Conservation (phyloP, 1,140 invertebrate genomes). For the Yoshiicerus persimilis region DNA sequence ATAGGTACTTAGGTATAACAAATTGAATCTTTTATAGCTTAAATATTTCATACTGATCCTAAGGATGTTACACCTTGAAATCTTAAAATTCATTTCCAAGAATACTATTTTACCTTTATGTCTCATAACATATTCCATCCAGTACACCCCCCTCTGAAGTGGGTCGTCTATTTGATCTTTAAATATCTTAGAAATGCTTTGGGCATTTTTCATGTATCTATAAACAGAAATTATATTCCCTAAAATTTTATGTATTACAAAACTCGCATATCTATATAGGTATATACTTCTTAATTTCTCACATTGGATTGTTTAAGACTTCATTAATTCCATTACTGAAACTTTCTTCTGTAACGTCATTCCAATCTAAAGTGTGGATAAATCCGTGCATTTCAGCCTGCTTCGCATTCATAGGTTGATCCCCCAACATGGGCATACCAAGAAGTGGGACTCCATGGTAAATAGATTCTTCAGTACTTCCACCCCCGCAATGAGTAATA, state of each 20-base stretch:
- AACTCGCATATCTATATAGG: not conserved
- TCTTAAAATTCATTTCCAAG: not conserved
- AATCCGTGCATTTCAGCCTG: constrained; percentile 38
- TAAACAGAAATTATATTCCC: not conserved
- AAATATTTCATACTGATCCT: no score
- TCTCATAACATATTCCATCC: constrained; percentile 53
- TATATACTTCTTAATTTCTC: no score
- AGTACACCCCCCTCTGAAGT: constrained; percentile 51
- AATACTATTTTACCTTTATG: constrained; percentile 33
- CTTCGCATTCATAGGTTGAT: constrained; percentile 56
- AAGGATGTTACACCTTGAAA: not conserved
- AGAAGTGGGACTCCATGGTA: constrained; percentile 24
- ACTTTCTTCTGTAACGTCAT: constrained; percentile 51
- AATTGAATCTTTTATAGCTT: not conserved
- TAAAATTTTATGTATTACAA: not conserved
- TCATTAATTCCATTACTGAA: not conserved
- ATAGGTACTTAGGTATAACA: no score
- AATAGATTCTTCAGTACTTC: not conserved
- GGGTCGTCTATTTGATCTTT: constrained; percentile 50
- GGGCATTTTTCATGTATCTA: constrained; percentile 57
- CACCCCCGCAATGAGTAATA: constrained; percentile 26
- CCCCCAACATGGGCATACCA: constrained; percentile 56
- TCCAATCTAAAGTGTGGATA: constrained; percentile 43
- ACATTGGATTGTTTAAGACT: not conserved
- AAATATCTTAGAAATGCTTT: constrained; percentile 62